Percentiles rank a stretch among this genome's conserved stretches.
phyloP scores from a whole-genome alignment of 2,888 invertebrate species.

The Aphodius sticticus region DNA sequence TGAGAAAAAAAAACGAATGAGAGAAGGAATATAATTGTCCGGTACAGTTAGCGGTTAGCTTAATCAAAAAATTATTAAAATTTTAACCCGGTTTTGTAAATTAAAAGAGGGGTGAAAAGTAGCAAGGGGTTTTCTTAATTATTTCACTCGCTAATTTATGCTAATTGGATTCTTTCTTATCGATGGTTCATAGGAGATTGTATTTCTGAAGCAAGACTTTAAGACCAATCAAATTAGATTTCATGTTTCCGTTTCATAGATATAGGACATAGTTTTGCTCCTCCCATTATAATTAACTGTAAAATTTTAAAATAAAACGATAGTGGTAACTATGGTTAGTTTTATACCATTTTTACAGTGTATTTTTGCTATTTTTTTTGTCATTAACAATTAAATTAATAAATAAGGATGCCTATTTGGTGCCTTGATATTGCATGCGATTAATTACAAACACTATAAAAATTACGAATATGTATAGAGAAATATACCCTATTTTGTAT shows the following conservation, averaged over 20 bases:
- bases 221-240: neutral
- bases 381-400: no score
- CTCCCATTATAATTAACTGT: no score
- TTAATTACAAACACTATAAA: no score
- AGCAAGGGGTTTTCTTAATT: constrained; percentile 18
- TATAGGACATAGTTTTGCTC: no score
- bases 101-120: neutral
- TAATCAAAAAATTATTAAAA: neutral
- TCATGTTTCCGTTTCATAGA: no score
- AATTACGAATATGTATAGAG: no score
- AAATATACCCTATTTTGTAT: no score
- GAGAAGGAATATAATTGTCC: neutral
- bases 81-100: neutral
- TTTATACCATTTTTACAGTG: no score
- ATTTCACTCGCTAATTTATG: constrained; percentile 49
- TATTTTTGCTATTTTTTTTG: no score
- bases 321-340: neutral
- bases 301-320: no score
- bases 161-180: constrained; percentile 54
- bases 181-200: neutral
- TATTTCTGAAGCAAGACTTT: neutral
- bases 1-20: neutral
- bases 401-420: no score
- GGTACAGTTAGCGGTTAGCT: neutral
- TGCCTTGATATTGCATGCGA: no score